These are phyloP conservation scores for Drosophila ezoana DNA, from an alignment of 2,888 invertebrate genomes.

Conservation along the genomic window DNA sequence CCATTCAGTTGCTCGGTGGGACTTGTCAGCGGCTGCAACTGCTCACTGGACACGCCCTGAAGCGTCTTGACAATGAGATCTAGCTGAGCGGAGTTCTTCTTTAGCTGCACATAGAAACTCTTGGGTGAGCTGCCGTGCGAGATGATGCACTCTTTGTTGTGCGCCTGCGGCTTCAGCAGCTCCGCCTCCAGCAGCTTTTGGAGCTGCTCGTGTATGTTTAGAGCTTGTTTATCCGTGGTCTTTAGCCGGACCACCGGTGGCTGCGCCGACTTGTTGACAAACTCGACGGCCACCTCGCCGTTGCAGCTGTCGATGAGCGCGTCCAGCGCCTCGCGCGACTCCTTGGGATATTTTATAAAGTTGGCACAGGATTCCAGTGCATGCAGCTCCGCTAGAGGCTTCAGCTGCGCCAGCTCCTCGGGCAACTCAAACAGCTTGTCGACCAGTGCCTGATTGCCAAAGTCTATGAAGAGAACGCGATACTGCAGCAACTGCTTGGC, in stretches of 20 bases:
- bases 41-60: conserved; percentile 68
- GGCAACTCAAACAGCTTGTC: conserved; percentile 87
- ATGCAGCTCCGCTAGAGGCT: conserved; percentile 87
- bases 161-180: conserved; percentile 28
- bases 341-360: conserved; percentile 80
- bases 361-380: conserved; percentile 87
- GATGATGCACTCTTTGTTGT: conserved; percentile 86
- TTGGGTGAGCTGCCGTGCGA: conserved; percentile 89
- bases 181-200: conserved; percentile 69
- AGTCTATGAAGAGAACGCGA: conserved; percentile 90
- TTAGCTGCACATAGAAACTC: conserved; percentile 90
- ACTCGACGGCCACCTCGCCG: conserved; percentile 75
- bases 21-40: conserved; percentile 34
- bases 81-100: conserved; percentile 81
- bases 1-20: conserved; percentile 33
- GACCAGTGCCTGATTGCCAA: conserved; percentile 87
- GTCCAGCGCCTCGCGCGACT: conserved; percentile 73
- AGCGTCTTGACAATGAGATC: conserved; percentile 73
- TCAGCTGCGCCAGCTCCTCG: conserved; percentile 86
- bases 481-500: conserved; percentile 85
- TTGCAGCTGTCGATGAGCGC: conserved; percentile 76
- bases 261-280: conserved; percentile 57
- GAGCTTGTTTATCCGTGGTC: conserved; percentile 58
- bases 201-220: conserved; percentile 79
- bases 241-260: conserved; percentile 76